phyloP scores from a whole-genome alignment of 2,888 invertebrate genomes.

The Calameuta filiformis region DNA sequence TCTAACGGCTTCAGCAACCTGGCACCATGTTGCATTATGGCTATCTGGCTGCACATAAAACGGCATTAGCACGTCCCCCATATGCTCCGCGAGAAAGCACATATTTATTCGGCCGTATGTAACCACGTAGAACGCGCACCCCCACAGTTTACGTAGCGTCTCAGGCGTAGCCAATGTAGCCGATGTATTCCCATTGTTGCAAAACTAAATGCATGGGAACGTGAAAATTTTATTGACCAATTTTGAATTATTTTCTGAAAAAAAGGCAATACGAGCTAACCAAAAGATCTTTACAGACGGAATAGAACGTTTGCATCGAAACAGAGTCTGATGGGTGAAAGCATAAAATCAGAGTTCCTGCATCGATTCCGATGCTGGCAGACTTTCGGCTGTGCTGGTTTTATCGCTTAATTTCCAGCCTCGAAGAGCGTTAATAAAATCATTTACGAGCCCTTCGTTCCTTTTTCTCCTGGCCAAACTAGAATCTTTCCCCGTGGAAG shows the following conservation, averaged over 20 bases:
- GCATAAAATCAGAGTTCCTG: not conserved
- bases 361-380: not conserved
- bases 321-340: not conserved
- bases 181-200: not conserved
- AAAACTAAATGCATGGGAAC: not conserved
- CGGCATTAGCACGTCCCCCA: conserved; percentile 59
- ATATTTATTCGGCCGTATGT: conserved; percentile 35
- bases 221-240: not conserved
- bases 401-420: conserved; percentile 4
- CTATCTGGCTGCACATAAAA: conserved; percentile 57
- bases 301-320: not conserved
- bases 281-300: not conserved
- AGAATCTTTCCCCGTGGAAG: not conserved
- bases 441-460: conserved; percentile 31
- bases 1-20: conserved; percentile 7
- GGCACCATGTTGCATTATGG: conserved; percentile 58
- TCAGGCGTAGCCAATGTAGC: not conserved
- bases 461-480: not conserved
- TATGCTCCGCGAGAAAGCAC: conserved; percentile 43
- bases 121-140: not conserved
- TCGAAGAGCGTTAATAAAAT: conserved; percentile 5
- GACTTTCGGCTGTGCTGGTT: not conserved
- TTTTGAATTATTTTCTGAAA: not conserved
- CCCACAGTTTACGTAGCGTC: not conserved
- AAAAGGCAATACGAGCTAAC: not conserved